A percentile compares a stretch with the other conserved stretches of the same genome.
Conservation (phyloP, 2,113 vertebrate species). For the Xiphophorus hellerii region DNA sequence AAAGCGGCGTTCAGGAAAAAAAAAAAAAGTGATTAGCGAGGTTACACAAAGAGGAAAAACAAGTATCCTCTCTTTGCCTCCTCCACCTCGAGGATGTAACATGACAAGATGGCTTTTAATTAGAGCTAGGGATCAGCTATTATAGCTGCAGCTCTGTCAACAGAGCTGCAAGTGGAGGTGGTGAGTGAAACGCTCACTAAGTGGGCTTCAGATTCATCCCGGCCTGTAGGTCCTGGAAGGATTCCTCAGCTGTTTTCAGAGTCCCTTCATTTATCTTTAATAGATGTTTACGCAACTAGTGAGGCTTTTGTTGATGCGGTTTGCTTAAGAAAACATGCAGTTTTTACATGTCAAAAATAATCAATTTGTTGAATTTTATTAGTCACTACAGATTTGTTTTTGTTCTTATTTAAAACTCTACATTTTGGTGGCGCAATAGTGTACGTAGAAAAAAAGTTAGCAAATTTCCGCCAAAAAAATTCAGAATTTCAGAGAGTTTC, state of each 20-base stretch:
- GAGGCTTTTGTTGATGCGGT: slow-evolving; percentile 9
- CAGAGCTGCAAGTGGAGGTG: slow-evolving; percentile 45
- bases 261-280: slow-evolving; percentile 48
- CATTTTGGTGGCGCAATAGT: too few species aligned
- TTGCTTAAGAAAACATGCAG: too few species aligned
- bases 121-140: slow-evolving; percentile 52
- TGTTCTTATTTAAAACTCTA: too few species aligned
- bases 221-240: slow-evolving; percentile 21
- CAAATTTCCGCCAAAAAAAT: too few species aligned
- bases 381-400: background rate
- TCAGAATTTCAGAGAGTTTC: too few species aligned
- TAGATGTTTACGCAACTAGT: slow-evolving; percentile 37
- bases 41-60: slow-evolving; percentile 32
- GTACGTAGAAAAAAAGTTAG: too few species aligned
- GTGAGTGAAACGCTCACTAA: slow-evolving; percentile 24
- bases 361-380: background rate
- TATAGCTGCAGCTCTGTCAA: slow-evolving; percentile 60
- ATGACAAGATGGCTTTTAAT: slow-evolving; percentile 67
- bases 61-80: slow-evolving; percentile 23
- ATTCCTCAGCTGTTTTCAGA: slow-evolving; percentile 10
- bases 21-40: slow-evolving; percentile 31
- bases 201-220: slow-evolving; percentile 35
- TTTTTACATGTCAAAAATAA: too few species aligned
- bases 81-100: slow-evolving; percentile 49
- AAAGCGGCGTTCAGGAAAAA: slow-evolving; percentile 1